These are phyloP conservation scores for Ganaspis sp. DNA, from an alignment of 1,140 invertebrate genomes.

Conservation along the genomic window DNA sequence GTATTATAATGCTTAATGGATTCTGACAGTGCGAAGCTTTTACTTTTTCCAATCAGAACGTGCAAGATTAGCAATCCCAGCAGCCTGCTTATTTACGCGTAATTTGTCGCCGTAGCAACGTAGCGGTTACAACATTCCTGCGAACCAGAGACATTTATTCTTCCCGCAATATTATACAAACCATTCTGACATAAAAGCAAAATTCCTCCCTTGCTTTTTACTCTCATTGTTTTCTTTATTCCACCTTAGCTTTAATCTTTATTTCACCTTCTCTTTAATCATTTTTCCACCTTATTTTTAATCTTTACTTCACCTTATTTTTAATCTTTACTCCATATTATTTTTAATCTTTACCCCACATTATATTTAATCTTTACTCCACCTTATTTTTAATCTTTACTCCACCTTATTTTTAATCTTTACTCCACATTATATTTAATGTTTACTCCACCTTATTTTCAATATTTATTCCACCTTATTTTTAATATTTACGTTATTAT, in stretches of 20 bases:
- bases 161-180: constrained; percentile 41
- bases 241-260: not conserved
- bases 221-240: not conserved
- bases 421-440: too few species aligned
- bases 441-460: too few species aligned
- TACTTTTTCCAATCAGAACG: constrained; percentile 23
- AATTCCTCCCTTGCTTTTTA: not conserved
- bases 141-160: constrained; percentile 52
- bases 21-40: constrained; percentile 31
- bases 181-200: not conserved
- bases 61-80: constrained; percentile 30
- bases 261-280: too few species aligned
- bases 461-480: too few species aligned
- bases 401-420: too few species aligned
- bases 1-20: constrained; percentile 17
- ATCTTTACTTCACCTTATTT: too few species aligned
- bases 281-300: too few species aligned
- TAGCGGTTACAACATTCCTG: constrained; percentile 55
- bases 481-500: too few species aligned
- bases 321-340: too few species aligned
- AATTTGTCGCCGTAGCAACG: constrained; percentile 53
- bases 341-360: too few species aligned
- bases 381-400: too few species aligned
- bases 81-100: constrained; percentile 57
- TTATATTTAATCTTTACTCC: too few species aligned